Evolutionary conservation across 2,888 invertebrate genomes (phyloP).

Genomic region (Ceratothoa steindachneri): DNA sequence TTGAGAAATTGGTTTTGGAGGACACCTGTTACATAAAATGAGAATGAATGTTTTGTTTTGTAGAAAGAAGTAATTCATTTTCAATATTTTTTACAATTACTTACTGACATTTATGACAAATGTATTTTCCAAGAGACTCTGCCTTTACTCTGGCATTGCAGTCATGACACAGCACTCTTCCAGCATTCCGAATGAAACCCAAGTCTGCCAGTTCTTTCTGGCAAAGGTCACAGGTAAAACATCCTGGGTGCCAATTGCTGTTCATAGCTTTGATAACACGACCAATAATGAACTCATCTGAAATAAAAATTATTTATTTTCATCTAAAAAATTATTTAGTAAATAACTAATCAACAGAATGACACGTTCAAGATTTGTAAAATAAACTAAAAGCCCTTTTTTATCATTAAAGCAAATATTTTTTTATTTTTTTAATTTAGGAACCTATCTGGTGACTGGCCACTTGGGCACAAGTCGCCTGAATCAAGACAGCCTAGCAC

Average conservation of each 20-base stretch:
- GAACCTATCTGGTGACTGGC: no score
- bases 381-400: no score
- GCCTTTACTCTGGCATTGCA: slow-evolving; percentile 96
- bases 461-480: no score
- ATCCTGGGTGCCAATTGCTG: slow-evolving; percentile 96
- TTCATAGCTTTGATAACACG: slow-evolving; percentile 99
- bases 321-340: background rate
- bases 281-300: slow-evolving; percentile 93
- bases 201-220: slow-evolving; percentile 85
- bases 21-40: no score
- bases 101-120: slow-evolving; percentile 98
- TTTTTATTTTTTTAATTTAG: no score
- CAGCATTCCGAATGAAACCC: slow-evolving; percentile 91
- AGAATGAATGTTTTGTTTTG: no score
- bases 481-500: no score
- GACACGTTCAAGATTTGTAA: no score
- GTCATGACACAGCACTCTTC: slow-evolving; percentile 81
- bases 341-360: background rate
- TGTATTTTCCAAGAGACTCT: slow-evolving; percentile 88
- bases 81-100: no score
- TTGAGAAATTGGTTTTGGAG: no score
- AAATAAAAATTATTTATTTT: background rate
- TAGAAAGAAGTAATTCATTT: no score
- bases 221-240: slow-evolving; percentile 95
- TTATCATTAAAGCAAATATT: no score